Base-by-base conservation (phyloP, 2,888 invertebrate genomes). In the Lochmaea capreae region DNA sequence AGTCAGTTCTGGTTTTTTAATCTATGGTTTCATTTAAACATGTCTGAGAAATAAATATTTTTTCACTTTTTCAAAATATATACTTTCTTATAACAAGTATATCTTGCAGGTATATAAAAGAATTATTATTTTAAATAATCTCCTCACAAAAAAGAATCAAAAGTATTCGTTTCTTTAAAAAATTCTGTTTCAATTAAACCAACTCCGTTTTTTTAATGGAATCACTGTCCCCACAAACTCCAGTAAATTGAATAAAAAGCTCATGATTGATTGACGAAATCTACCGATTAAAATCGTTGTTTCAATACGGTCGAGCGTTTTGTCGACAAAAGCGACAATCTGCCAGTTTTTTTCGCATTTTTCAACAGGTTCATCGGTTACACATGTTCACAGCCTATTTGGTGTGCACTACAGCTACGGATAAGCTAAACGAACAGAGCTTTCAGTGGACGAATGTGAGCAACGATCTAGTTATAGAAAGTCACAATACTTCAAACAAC, bases 351-450 rank as follows among this genome's bases (percentile, higher is more conserved):
- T 73, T 75, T 66, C 67, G 65, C 68, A 70, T 72, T 73, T 77
- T 77, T 77, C 70, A 72, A 71, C 75, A 75, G 67, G 72, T 71
- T 61, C 59, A 67, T 71, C 66, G 75, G 77, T 72, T 75, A 75
- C 77, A 72, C 72, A 73, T 74, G 77, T 78, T 73, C 73, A 65
- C 77, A 69, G 71, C 72, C 76, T 71, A 76, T 78, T 78, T 77
- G 74, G 76, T 76, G 74, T 73, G 76, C 68, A 73, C 71, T 71
- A 72, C 73, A 68, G 71, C 74, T 73, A 65, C 67, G 58, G 63
- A 22, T 39, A 65, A 59, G 71, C 42, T 63, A 63, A 63, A 63
- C 62, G 62, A 61, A 68, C 71, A 59, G 22, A 49, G 57, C 14
- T 22, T 46, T 52, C 18, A 22, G 46, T 49, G 22, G n/a, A 49